Evolutionary conservation across 1,140 invertebrate species (phyloP), one percentile per base, ranked within the genome.

Genomic region (Aphis gossypii): DNA sequence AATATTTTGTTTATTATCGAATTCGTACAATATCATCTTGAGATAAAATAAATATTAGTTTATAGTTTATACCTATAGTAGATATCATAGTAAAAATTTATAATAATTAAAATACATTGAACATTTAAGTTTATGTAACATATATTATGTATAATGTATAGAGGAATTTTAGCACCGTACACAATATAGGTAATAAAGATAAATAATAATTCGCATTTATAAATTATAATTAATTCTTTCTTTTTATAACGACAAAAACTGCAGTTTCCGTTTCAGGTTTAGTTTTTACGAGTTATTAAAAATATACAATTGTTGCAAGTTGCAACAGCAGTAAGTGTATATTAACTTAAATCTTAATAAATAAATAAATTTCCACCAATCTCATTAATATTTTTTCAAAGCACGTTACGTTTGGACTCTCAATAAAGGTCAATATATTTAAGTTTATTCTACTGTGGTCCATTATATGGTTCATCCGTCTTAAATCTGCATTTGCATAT

Each of bases 401-500:
- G 25, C 2, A 35, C 5, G 35, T 51, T 25, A 41, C 41, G 25
- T 44, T 41, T 25, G 21, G 3, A 51, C 46, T n/a, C 44, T 88
- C 41, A 30, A 86, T 86, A 86, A 44, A 86, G n/a, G 86, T 88
- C 25, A 88, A 88, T 51, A 87, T 48, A 87, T 48, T 41, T 48
- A 44, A 25, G 44, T 46, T n/a, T 48, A 30, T 46, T n/a, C n/a
- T 21, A 1, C 9, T 51, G 30, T 88, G 44, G 60, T 11, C 60
- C 60, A 68, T 48, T 87, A 48, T n/a, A 88, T n/a, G 30, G 46
- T 88, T 88, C 46, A 48, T 88, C n/a, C 46, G 87, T 54, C 87
- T 54, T 88, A 48, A 54, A 89, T 89, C 48, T 48, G 54, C n/a
- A 46, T 46, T 86, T 18, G 38, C 46, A 46, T 35, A 51, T 89